Conservation (phyloP, 1,140 invertebrate genomes). For the Aphaenogaster floridana region DNA sequence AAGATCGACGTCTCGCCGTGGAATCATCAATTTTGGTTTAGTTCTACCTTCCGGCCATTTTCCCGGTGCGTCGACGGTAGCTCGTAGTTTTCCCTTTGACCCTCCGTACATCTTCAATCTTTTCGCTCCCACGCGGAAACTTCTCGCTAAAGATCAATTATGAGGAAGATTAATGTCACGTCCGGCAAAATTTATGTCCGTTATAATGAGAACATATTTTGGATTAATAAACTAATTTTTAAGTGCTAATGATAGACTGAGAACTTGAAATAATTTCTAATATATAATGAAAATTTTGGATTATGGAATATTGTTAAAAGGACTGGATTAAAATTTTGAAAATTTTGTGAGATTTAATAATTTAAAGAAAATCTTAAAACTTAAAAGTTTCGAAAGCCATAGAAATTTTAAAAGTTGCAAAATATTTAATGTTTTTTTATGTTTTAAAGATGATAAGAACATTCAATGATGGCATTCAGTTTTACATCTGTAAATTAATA, state of each 20-base stretch:
- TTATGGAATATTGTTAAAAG: neutral
- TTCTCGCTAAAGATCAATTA: constrained; percentile 11
- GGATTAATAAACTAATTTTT: neutral
- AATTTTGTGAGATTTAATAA: neutral
- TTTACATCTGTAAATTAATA: neutral
- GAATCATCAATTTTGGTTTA: constrained; percentile 58
- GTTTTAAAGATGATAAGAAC: neutral
- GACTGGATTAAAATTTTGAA: neutral
- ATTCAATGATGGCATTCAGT: neutral
- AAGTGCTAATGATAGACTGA: neutral
- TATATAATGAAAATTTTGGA: neutral
- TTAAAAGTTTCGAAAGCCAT: neutral
- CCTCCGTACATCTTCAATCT: constrained; percentile 30
- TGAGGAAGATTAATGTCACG: constrained; percentile 34
- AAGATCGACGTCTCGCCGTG: constrained; percentile 39
- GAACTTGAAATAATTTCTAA: neutral
- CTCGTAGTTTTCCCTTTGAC: constrained; percentile 14
- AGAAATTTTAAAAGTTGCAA: neutral
- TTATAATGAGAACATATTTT: neutral
- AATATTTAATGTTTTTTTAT: neutral
- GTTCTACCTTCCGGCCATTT: constrained; percentile 4
- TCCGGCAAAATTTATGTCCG: neutral
- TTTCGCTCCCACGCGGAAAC: neutral
- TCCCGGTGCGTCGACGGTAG: neutral
- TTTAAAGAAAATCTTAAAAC: neutral